A percentile compares a stretch with the other conserved stretches of the same genome.
Conservation (phyloP, 1,140 invertebrate species). For the Hyles euphorbiae region DNA sequence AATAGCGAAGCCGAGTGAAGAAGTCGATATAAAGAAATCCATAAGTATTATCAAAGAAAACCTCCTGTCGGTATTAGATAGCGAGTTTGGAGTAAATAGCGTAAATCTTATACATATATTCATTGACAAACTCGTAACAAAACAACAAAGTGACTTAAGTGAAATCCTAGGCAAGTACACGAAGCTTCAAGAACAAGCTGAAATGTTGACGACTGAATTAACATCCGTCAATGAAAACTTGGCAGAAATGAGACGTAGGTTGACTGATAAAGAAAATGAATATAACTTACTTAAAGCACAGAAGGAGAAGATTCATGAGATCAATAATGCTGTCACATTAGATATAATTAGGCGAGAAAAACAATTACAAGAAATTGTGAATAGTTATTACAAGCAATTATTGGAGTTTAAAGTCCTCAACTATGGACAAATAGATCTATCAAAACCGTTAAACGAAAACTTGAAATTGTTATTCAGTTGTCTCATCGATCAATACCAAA, state of each 20-base stretch:
- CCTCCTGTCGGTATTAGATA: conserved; percentile 43
- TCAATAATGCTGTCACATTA: conserved; percentile 51
- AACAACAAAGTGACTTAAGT: conserved; percentile 29
- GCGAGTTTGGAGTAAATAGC: conserved; percentile 37
- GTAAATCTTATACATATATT: conserved; percentile 36
- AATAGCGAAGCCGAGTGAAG: conserved; percentile 9
- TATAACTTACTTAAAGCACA: conserved; percentile 43
- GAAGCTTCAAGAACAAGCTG: conserved; percentile 30
- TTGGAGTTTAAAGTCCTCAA: conserved; percentile 31
- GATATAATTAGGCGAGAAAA: conserved; percentile 51
- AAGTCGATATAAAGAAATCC: conserved; percentile 20
- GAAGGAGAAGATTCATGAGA: conserved; percentile 54
- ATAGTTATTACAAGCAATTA: conserved; percentile 34
- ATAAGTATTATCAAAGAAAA: conserved; percentile 40
- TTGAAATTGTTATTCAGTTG: conserved; percentile 33
- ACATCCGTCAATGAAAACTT: conserved; percentile 31
- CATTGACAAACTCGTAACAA: conserved; percentile 32
- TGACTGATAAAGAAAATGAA: conserved; percentile 47
- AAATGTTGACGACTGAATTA: conserved; percentile 30
- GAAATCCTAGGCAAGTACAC: conserved; percentile 30
- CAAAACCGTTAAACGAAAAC: conserved; percentile 28
- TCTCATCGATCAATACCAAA: conserved; percentile 25
- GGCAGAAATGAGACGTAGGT: conserved; percentile 31
- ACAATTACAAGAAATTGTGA: conserved; percentile 33
- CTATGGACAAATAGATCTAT: conserved; percentile 29